Evolutionary conservation across 1,140 invertebrate genomes (phyloP).

Genomic region (Drosophila kohkoa): DNA sequence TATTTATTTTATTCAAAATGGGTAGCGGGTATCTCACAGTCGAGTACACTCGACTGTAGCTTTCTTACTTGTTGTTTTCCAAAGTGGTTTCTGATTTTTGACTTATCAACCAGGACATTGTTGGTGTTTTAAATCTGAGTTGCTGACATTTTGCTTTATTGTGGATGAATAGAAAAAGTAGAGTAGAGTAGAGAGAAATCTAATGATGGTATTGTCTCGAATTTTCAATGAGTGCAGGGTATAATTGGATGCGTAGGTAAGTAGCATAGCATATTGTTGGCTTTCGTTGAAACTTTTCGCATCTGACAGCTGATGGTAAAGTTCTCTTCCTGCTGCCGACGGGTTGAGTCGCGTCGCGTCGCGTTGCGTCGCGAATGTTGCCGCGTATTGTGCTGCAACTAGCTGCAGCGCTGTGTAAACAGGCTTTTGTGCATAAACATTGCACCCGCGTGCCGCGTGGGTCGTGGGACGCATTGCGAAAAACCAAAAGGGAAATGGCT

Average conservation of each 20-base stretch:
- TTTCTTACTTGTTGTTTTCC: too few relatives aligned
- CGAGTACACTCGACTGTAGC: too few relatives aligned
- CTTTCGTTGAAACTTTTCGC: slow-evolving; percentile 39
- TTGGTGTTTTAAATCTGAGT: too few relatives aligned
- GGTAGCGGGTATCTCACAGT: too few relatives aligned
- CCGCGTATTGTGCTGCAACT: slow-evolving; percentile 14
- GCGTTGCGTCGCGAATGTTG: not conserved
- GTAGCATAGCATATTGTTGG: slow-evolving; percentile 1
- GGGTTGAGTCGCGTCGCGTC: too few relatives aligned
- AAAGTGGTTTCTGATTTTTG: too few relatives aligned
- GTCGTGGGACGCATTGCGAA: not conserved
- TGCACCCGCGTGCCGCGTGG: not conserved
- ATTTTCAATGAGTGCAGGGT: slow-evolving; percentile 9
- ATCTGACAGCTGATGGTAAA: slow-evolving; percentile 32
- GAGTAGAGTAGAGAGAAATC: not conserved
- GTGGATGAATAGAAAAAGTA: too few relatives aligned
- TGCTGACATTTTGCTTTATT: too few relatives aligned
- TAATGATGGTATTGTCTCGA: not conserved
- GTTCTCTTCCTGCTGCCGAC: slow-evolving; percentile 13
- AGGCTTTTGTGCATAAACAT: slow-evolving; percentile 38
- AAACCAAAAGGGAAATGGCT: not conserved
- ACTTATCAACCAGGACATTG: too few relatives aligned
- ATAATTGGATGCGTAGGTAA: slow-evolving; percentile 1
- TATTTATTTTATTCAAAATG: too few relatives aligned
- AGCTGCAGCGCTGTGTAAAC: slow-evolving; percentile 26